Base-by-base conservation (phyloP, 2,797 vertebrate species). In the Acomys russatus region DNA sequence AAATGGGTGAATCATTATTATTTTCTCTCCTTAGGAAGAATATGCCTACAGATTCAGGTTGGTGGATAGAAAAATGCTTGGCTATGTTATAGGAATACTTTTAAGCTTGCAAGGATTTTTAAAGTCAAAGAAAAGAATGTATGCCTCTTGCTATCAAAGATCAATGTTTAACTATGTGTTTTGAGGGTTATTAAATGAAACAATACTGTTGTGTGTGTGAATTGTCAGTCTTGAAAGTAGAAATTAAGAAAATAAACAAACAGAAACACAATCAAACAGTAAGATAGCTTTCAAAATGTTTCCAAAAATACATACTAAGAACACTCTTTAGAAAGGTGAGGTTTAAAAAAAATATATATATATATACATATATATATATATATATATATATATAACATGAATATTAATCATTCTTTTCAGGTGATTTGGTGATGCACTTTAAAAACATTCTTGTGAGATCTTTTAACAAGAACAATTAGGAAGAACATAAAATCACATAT, bases 71-170 rank as follows among this genome's bases (percentile, higher is more conserved):
- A 79, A 14, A 86, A 61, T 25, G 86, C 33, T 20, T 94, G 88
- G 7, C 25, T 86, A 33, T 87, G 4, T 59, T 70, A 49, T 78
- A 70, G 3, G 18, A 83, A 91, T 91, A 70, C 93, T 38, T 92
- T 17, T 0, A 92, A 73, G 49, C 12, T 10, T 87, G 25, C 1
- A 2, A 71, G 22, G 44, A 56, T 54, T 22, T 63, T 64, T 66
- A 95, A 89, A 84, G 61, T n/a, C 54, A 71, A 91, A 54, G 54
- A 76, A 88, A 78, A 38, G 3, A 51, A 18, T 8, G 54, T 86
- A 8, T 9, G 11, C 88, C 30, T 95, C 74, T 94, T 90, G 88
- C 64, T n/a, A 49, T 85, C 78, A 49, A 79, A 96, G 88, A 64
- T 8, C 22, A 1, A 10, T 9, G 38, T 66, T 95, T 84, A 17